Evolutionary conservation across 1,140 invertebrate species (phyloP).

Genomic region (Battus philenor): DNA sequence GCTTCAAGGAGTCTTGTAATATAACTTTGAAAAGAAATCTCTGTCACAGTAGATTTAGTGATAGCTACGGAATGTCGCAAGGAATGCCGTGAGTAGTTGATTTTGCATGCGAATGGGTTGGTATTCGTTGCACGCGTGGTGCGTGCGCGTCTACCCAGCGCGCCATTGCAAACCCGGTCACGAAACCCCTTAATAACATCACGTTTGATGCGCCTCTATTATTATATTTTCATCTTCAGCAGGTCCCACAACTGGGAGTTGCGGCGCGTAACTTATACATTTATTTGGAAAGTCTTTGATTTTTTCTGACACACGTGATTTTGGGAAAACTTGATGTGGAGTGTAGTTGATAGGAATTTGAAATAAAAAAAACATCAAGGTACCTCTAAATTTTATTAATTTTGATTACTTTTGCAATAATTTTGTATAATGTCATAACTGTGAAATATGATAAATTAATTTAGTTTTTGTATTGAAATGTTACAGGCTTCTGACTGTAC

Average conservation of each 20-base stretch:
- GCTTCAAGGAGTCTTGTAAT: too few relatives aligned
- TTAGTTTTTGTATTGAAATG: too few relatives aligned
- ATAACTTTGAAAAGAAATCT: background rate
- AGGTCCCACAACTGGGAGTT: slow-evolving; percentile 59
- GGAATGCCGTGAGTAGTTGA: slow-evolving; percentile 44
- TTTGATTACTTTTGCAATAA: too few relatives aligned
- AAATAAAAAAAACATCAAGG: too few relatives aligned
- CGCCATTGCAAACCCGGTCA: slow-evolving; percentile 55
- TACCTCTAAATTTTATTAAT: too few relatives aligned
- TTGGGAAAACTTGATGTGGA: slow-evolving; percentile 17
- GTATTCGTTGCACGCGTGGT: slow-evolving; percentile 54
- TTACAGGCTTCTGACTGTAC: too few relatives aligned
- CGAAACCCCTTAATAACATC: slow-evolving; percentile 71
- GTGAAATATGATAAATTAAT: too few relatives aligned
- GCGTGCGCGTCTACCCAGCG: slow-evolving; percentile 44
- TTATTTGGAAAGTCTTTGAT: slow-evolving; percentile 37
- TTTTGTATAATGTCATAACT: too few relatives aligned
- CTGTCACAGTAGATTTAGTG: background rate
- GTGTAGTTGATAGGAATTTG: too few relatives aligned
- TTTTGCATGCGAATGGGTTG: slow-evolving; percentile 62
- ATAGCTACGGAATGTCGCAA: slow-evolving; percentile 28
- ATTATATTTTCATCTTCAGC: slow-evolving; percentile 74
- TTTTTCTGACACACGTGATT: slow-evolving; percentile 36
- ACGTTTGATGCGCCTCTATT: slow-evolving; percentile 74
- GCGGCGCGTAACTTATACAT: slow-evolving; percentile 42